Evolutionary conservation across 2,113 vertebrate species (phyloP).

Genomic region (Ictalurus furcatus): DNA sequence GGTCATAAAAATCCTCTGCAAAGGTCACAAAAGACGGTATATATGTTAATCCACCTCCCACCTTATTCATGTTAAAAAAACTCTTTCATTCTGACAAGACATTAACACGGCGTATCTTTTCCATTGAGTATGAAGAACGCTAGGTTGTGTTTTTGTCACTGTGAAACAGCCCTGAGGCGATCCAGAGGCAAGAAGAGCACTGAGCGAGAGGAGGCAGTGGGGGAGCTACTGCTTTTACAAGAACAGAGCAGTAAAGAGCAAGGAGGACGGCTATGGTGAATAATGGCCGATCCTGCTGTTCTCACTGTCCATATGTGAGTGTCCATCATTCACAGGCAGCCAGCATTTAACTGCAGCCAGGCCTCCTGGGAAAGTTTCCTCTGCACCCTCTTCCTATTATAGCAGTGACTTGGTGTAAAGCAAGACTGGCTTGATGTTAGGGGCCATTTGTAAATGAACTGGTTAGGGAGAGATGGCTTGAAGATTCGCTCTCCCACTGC

Average conservation of each 20-base stretch:
- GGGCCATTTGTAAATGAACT: slow-evolving; percentile 58
- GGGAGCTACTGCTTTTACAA: slow-evolving; percentile 60
- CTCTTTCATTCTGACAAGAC: slow-evolving; percentile 21
- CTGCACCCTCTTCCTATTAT: slow-evolving; percentile 65
- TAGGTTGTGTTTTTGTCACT: slow-evolving; percentile 27
- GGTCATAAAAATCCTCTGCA: slow-evolving; percentile 11
- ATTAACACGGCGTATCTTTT: slow-evolving; percentile 30
- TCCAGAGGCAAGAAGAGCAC: not conserved
- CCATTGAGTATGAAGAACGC: slow-evolving; percentile 28
- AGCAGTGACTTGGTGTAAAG: slow-evolving; percentile 61
- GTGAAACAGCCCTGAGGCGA: slow-evolving; percentile 31
- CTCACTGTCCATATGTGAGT: slow-evolving; percentile 61
- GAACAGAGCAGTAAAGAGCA: slow-evolving; percentile 60
- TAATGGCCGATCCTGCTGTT: slow-evolving; percentile 56
- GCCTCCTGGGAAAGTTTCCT: slow-evolving; percentile 64
- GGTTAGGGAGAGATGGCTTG: slow-evolving; percentile 43
- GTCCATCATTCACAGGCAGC: slow-evolving; percentile 63
- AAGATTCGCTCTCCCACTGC: slow-evolving; percentile 23
- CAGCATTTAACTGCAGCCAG: slow-evolving; percentile 57
- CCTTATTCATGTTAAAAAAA: slow-evolving; percentile 13
- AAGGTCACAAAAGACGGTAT: slow-evolving; percentile 12
- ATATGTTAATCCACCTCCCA: slow-evolving; percentile 24
- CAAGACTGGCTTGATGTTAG: slow-evolving; percentile 49
- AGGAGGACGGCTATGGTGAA: slow-evolving; percentile 55
- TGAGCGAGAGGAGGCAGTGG: slow-evolving; percentile 54